Percentiles rank a stretch among this genome's conserved stretches.
phyloP scores from a whole-genome alignment of 2,888 invertebrate species.

The Orthosia incerta region DNA sequence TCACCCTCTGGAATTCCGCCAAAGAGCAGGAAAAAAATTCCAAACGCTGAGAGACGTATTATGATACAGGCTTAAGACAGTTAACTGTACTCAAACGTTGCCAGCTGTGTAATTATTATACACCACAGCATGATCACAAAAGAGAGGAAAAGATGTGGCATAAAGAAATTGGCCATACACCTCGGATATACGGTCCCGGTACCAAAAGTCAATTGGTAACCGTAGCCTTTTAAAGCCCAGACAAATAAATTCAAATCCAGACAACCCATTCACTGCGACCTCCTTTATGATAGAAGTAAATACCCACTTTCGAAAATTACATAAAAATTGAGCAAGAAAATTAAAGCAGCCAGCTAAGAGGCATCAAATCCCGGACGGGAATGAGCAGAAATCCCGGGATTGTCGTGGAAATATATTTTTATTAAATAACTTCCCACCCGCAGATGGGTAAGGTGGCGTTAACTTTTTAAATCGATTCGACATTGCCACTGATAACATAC shows the following conservation, averaged over 20 bases:
- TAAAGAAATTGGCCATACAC: neutral
- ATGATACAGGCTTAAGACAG: too few species aligned
- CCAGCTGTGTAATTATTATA: too few species aligned
- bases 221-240: conserved; percentile 5
- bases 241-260: conserved; percentile 36
- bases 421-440: conserved; percentile 81
- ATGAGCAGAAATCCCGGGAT: conserved; percentile 73
- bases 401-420: conserved; percentile 80
- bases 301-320: conserved; percentile 58
- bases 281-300: conserved; percentile 42
- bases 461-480: conserved; percentile 75
- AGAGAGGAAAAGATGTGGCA: too few species aligned
- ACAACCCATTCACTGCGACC: conserved; percentile 44
- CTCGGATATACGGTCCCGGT: neutral
- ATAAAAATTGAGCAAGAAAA: conserved; percentile 65
- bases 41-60: too few species aligned
- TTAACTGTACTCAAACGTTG: too few species aligned
- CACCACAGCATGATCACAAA: too few species aligned
- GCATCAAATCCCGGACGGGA: conserved; percentile 70
- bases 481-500: conserved; percentile 55
- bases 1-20: too few species aligned
- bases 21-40: too few species aligned
- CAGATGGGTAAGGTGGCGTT: conserved; percentile 72
- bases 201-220: conserved; percentile 17
- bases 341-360: conserved; percentile 68